These are phyloP conservation scores for Apteryx mantelli DNA, from an alignment of 2,113 vertebrate genomes.

Conservation along the genomic window DNA sequence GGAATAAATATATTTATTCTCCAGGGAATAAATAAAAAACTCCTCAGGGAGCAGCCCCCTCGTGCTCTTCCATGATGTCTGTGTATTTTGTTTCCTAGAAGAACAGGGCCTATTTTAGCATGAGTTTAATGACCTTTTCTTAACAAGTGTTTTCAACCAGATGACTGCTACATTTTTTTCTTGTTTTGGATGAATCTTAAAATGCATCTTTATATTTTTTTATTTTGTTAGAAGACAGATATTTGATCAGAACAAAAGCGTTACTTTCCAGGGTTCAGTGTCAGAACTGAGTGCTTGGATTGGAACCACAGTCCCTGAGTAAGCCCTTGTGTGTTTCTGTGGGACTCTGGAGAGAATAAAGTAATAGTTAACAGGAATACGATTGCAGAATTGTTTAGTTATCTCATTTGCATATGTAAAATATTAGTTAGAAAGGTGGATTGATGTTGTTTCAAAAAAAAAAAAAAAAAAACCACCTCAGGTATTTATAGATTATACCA, in stretches of 20 bases:
- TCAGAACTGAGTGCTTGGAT: not conserved
- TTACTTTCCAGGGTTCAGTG: too few relatives aligned
- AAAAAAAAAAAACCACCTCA: too few relatives aligned
- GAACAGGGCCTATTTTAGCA: not conserved
- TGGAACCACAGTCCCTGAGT: not conserved
- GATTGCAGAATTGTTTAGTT: not conserved
- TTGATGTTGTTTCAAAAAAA: not conserved
- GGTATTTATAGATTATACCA: not conserved
- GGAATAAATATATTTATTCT: not conserved
- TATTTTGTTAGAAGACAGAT: not conserved
- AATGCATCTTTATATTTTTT: not conserved
- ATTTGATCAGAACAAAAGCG: too few relatives aligned
- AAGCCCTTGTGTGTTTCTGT: not conserved
- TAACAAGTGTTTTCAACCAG: not conserved
- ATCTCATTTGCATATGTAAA: not conserved
- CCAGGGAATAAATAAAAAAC: too few relatives aligned
- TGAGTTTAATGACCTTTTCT: not conserved
- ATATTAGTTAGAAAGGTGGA: not conserved
- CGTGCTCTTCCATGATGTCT: too few relatives aligned
- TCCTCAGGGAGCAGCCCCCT: too few relatives aligned
- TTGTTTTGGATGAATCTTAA: not conserved
- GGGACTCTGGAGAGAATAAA: not conserved
- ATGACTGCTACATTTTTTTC: not conserved
- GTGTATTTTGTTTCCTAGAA: not conserved
- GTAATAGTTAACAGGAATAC: not conserved